phyloP scores from a whole-genome alignment of 2,888 invertebrate species.

The Hirtodrosophila confusa region DNA sequence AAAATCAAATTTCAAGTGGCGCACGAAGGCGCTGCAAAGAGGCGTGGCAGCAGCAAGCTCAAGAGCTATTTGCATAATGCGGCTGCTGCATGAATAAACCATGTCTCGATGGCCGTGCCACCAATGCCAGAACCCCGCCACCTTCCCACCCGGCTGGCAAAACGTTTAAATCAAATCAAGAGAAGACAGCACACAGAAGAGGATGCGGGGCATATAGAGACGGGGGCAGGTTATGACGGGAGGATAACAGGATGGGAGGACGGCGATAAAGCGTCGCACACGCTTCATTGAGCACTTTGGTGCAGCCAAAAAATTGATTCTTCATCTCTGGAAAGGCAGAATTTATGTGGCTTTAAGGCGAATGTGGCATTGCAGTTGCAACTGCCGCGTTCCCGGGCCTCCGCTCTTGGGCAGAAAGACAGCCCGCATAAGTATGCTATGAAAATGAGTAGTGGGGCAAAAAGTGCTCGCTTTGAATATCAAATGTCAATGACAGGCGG shows the following conservation, averaged over 20 bases:
- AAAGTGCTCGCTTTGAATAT: slow-evolving; percentile 53
- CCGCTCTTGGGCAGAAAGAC: neutral
- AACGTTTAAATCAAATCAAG: slow-evolving; percentile 75
- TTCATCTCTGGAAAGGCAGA: slow-evolving; percentile 24
- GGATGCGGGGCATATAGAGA: slow-evolving; percentile 7
- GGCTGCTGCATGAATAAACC: slow-evolving; percentile 78
- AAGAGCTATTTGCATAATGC: slow-evolving; percentile 74
- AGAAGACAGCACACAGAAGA: slow-evolving; percentile 18
- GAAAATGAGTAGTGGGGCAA: slow-evolving; percentile 23
- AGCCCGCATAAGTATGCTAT: slow-evolving; percentile 76
- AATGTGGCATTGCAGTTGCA: slow-evolving; percentile 19
- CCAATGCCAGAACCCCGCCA: neutral
- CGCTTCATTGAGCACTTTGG: slow-evolving; percentile 68
- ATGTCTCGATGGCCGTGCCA: slow-evolving; percentile 58
- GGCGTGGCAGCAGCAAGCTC: slow-evolving; percentile 42
- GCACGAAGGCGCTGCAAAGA: slow-evolving; percentile 48
- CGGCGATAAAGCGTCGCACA: slow-evolving; percentile 51
- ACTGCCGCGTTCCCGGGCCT: no score
- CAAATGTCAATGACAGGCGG: slow-evolving; percentile 74
- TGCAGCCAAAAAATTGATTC: slow-evolving; percentile 17
- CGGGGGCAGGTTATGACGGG: slow-evolving; percentile 47
- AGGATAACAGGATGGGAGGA: neutral
- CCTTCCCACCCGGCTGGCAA: slow-evolving; percentile 24
- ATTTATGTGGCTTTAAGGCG: slow-evolving; percentile 69
- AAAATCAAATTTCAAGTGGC: slow-evolving; percentile 76